Evolutionary conservation across 2,113 vertebrate genomes (phyloP).

Genomic region (Apodemus sylvaticus): DNA sequence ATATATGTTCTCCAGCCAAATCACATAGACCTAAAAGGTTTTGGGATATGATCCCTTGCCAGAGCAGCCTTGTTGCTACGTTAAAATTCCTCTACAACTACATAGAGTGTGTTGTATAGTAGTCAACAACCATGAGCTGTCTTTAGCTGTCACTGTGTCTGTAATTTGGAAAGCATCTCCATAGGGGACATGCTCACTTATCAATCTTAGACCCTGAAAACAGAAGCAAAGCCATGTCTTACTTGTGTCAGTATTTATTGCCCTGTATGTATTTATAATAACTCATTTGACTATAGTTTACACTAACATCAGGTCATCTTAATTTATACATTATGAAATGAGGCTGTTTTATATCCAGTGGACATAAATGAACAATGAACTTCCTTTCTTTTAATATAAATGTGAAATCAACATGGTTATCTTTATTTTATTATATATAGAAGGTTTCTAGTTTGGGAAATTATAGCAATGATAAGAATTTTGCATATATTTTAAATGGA

Average conservation of each 20-base stretch:
- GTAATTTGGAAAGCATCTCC: neutral
- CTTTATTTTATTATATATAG: conserved; percentile 50
- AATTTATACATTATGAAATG: conserved; percentile 14
- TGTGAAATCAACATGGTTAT: neutral
- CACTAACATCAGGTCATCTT: conserved; percentile 2
- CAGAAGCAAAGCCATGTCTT: neutral
- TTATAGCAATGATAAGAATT: neutral
- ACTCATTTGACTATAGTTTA: conserved; percentile 29
- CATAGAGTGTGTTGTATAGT: neutral
- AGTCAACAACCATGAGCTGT: neutral
- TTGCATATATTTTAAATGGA: conserved; percentile 15
- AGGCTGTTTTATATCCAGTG: neutral
- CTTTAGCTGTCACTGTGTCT: neutral
- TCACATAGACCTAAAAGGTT: no score
- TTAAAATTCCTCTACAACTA: neutral
- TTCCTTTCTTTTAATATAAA: conserved; percentile 35
- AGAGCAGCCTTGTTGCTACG: no score
- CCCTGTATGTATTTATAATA: neutral
- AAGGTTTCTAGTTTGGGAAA: neutral
- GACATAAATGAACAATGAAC: neutral
- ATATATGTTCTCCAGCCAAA: no score
- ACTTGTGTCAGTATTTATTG: conserved; percentile 30
- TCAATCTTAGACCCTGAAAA: neutral
- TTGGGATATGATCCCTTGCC: no score
- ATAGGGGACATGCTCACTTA: neutral